These are phyloP conservation scores for Melieria omissa DNA, from an alignment of 2,888 invertebrate genomes.

Conservation along the genomic window DNA sequence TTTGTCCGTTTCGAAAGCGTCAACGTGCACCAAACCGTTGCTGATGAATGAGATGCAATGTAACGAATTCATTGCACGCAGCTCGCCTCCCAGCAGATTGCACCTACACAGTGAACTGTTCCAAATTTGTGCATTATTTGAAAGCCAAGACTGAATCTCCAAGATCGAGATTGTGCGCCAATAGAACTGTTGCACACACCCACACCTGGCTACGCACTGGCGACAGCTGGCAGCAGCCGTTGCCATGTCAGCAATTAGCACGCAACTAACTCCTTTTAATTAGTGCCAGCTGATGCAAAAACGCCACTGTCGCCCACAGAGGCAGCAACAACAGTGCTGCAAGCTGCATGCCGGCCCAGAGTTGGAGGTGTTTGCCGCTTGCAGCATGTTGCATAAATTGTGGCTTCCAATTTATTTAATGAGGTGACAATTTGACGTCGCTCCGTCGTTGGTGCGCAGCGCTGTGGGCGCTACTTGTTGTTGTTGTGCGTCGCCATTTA, in stretches of 20 bases:
- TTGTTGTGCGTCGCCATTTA: not conserved
- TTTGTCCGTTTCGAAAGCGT: too few relatives aligned
- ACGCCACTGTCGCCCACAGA: not conserved
- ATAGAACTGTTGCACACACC: too few relatives aligned
- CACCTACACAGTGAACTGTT: too few relatives aligned
- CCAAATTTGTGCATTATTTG: too few relatives aligned
- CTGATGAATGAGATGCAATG: too few relatives aligned
- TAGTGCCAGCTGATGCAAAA: not conserved
- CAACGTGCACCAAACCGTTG: too few relatives aligned
- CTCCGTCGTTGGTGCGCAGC: not conserved
- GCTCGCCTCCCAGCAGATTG: too few relatives aligned
- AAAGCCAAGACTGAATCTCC: too few relatives aligned
- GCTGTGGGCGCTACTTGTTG: too few relatives aligned
- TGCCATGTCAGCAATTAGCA: slow-evolving; percentile 6
- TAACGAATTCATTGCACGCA: too few relatives aligned
- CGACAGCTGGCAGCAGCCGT: not conserved
- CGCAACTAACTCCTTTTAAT: not conserved
- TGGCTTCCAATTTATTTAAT: slow-evolving; percentile 31
- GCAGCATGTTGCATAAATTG: not conserved
- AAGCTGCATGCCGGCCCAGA: not conserved
- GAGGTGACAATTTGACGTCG: slow-evolving; percentile 19
- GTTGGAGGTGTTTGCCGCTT: not conserved
- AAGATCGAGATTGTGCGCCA: too few relatives aligned
- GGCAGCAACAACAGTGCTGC: not conserved
- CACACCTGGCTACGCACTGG: not conserved